These are phyloP conservation scores for Numenius phaeopus DNA, from an alignment of 2,797 vertebrate genomes.

Conservation along the genomic window DNA sequence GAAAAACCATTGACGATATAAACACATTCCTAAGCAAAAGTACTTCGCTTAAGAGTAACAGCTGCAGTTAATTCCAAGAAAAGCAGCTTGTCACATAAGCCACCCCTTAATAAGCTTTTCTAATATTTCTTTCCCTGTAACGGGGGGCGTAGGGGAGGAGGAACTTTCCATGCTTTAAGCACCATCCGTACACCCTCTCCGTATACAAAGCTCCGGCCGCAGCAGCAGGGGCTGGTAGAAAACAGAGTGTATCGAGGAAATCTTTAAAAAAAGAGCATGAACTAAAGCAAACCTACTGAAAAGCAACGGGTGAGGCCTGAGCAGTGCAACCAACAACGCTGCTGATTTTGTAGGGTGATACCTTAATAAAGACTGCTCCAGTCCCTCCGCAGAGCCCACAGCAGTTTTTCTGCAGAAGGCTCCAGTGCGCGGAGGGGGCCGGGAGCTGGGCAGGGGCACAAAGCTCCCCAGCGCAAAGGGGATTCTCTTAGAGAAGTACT, in stretches of 20 bases:
- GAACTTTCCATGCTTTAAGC: neutral
- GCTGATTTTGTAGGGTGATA: slow-evolving; percentile 75
- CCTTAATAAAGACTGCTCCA: slow-evolving; percentile 74
- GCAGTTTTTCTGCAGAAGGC: neutral
- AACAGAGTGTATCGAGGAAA: neutral
- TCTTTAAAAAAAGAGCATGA: neutral
- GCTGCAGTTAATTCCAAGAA: slow-evolving; percentile 37
- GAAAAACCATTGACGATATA: neutral
- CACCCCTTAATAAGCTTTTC: slow-evolving; percentile 28
- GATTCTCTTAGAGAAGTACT: slow-evolving; percentile 69
- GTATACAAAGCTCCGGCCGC: neutral
- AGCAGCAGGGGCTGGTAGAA: slow-evolving; percentile 17
- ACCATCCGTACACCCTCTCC: neutral
- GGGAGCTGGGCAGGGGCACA: neutral
- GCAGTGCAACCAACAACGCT: slow-evolving; percentile 16
- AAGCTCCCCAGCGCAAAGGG: neutral
- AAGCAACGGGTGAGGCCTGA: neutral
- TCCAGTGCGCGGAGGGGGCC: neutral
- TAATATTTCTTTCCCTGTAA: slow-evolving; percentile 1
- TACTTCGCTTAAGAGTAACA: slow-evolving; percentile 8
- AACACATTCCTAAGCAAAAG: slow-evolving; percentile 49
- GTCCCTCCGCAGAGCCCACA: neutral
- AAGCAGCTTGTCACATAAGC: slow-evolving; percentile 45
- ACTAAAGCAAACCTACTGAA: slow-evolving; percentile 34
- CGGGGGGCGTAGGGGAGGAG: neutral